Percentiles rank a stretch among this genome's conserved stretches.
These are phyloP conservation scores for Tipula vernalis DNA, from an alignment of 2,888 invertebrate genomes.

Conservation along the genomic window DNA sequence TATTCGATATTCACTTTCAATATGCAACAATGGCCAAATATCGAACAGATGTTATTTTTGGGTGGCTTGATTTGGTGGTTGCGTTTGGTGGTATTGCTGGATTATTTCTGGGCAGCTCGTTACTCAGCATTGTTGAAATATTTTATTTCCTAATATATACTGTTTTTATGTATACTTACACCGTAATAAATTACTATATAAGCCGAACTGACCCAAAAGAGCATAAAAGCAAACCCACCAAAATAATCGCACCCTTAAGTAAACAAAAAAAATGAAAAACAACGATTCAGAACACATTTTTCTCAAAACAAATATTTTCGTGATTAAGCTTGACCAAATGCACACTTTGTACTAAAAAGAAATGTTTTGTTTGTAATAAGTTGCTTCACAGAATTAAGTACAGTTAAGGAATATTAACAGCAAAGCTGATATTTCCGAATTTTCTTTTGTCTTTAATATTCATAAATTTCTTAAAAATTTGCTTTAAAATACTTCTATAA, in stretches of 20 bases:
- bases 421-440: no score
- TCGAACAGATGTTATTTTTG: constrained; percentile 24
- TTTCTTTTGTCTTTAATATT: no score
- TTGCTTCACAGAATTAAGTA: no score
- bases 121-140: constrained; percentile 35
- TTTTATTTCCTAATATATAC: constrained; percentile 33
- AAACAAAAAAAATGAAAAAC: no score
- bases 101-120: constrained; percentile 28
- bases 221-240: neutral
- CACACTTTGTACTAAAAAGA: no score
- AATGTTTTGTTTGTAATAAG: no score
- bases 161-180: constrained; percentile 21
- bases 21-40: constrained; percentile 25
- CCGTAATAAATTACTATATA: constrained; percentile 17
- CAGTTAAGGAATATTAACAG: no score
- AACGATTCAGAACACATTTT: no score
- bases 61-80: constrained; percentile 25
- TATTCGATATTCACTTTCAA: constrained; percentile 25
- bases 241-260: neutral
- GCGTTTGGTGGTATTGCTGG: constrained; percentile 28
- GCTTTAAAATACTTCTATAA: no score
- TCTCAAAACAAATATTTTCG: no score
- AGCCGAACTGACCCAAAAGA: neutral
- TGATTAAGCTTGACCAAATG: no score
- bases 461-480: no score